Evolutionary conservation across 2,888 invertebrate species (phyloP).

Genomic region (Eledone cirrhosa): DNA sequence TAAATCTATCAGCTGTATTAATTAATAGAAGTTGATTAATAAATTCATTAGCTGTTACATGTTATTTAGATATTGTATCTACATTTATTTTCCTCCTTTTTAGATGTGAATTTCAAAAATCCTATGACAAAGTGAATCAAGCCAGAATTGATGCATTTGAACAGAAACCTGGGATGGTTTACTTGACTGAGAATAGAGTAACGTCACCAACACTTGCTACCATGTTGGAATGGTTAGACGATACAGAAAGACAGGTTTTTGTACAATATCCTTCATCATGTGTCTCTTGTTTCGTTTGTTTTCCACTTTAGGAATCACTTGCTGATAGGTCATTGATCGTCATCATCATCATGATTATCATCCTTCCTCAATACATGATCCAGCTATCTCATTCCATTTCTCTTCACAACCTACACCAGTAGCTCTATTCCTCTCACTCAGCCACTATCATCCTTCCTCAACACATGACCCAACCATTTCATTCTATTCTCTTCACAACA

Average conservation of each 20-base stretch:
- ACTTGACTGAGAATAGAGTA: neutral
- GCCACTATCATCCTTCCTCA: too few relatives aligned
- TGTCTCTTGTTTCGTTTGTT: neutral
- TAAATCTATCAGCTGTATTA: too few relatives aligned
- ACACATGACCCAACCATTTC: too few relatives aligned
- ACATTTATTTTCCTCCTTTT: neutral
- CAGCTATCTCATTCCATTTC: too few relatives aligned
- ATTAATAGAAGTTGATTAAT: too few relatives aligned
- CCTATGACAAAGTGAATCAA: neutral
- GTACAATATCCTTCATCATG: conserved; percentile 1
- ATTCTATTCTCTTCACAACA: too few relatives aligned
- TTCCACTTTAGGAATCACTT: neutral
- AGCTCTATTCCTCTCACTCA: too few relatives aligned
- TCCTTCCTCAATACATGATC: too few relatives aligned
- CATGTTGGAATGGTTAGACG: conserved; percentile 23
- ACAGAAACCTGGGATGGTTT: neutral
- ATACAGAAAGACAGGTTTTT: conserved; percentile 17
- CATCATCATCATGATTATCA: too few relatives aligned
- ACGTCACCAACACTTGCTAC: neutral
- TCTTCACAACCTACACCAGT: too few relatives aligned
- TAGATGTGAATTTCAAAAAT: neutral
- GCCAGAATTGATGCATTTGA: conserved; percentile 7
- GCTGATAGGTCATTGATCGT: neutral
- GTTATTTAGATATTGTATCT: too few relatives aligned
- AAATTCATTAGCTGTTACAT: too few relatives aligned